Evolutionary conservation across 2,113 vertebrate genomes (phyloP).

Genomic region (Panthera uncia): DNA sequence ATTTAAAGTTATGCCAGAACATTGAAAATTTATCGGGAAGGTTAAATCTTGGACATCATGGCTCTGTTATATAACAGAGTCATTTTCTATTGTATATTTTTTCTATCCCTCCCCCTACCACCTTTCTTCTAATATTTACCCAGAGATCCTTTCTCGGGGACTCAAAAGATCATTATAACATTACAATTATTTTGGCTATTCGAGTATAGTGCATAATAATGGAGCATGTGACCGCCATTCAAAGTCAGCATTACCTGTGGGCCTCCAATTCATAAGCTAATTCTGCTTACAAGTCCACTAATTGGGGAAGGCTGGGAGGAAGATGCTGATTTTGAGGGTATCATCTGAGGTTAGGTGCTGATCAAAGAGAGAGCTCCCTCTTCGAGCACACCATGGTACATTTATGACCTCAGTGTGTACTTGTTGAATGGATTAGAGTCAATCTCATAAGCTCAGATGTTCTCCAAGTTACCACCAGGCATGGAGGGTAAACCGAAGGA

Average conservation of each 20-base stretch:
- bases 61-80: neutral
- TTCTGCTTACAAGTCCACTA: neutral
- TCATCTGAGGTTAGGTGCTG: neutral
- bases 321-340: neutral
- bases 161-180: neutral
- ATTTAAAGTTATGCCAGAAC: neutral
- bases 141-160: neutral
- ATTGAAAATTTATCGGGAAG: neutral
- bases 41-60: neutral
- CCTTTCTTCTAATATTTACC: conserved; percentile 16
- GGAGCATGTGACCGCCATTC: neutral
- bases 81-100: neutral
- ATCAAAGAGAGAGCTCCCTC: neutral
- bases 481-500: neutral
- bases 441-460: neutral
- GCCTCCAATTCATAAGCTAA: neutral
- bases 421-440: neutral
- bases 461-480: neutral
- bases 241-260: neutral
- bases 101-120: neutral
- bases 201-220: neutral
- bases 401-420: neutral
- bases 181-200: conserved; percentile 1
- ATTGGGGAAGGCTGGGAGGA: neutral
- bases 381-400: neutral